These are phyloP conservation scores for Linyphia triangularis DNA, from an alignment of 2,888 invertebrate genomes.

Conservation along the genomic window DNA sequence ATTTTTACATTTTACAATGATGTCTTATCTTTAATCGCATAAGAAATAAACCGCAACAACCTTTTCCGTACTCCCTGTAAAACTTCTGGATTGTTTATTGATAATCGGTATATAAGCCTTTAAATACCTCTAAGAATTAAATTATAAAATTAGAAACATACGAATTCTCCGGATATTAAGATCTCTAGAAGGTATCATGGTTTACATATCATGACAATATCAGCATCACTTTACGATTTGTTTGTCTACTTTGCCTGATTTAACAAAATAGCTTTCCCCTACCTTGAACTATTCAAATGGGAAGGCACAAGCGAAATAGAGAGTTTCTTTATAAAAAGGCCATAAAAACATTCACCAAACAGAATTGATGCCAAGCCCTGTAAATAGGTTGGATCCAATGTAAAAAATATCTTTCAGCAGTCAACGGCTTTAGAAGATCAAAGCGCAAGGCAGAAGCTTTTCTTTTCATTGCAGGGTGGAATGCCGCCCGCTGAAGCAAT, in stretches of 20 bases:
- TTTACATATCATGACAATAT: too few relatives aligned
- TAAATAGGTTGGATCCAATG: not conserved
- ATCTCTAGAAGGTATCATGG: too few relatives aligned
- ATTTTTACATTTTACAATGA: too few relatives aligned
- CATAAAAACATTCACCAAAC: not conserved
- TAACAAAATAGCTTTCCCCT: not conserved
- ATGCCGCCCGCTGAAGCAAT: not conserved
- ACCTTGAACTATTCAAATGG: not conserved
- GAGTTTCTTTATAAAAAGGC: not conserved
- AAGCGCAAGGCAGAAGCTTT: not conserved
- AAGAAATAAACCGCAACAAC: too few relatives aligned
- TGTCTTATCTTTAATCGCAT: too few relatives aligned
- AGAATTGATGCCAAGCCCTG: not conserved
- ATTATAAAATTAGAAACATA: too few relatives aligned
- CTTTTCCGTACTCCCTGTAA: too few relatives aligned
- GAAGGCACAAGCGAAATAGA: not conserved
- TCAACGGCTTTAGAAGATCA: not conserved
- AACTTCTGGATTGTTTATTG: too few relatives aligned
- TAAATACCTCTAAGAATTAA: too few relatives aligned
- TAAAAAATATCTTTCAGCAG: not conserved
- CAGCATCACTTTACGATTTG: too few relatives aligned
- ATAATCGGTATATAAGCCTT: too few relatives aligned
- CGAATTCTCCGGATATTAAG: too few relatives aligned
- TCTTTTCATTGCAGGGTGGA: not conserved
- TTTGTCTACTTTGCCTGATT: not conserved